Evolutionary conservation across 2,113 vertebrate species (phyloP), one percentile per base, ranked within the genome.

Genomic region (Uria lomvia): DNA sequence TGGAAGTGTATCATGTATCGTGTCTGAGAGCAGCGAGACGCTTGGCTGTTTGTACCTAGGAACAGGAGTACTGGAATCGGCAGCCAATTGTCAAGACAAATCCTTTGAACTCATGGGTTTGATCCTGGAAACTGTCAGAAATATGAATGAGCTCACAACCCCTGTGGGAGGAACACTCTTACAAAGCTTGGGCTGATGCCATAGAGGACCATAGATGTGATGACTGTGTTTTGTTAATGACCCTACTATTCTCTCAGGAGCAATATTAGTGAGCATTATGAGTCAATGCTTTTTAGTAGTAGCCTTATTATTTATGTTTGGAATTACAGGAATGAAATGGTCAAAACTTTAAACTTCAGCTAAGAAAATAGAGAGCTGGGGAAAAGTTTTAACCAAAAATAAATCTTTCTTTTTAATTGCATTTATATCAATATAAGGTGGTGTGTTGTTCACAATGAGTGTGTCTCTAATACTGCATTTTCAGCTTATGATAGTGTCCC

Each of bases 141-240:
- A 60, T 53, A 40, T 93, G 58, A 92, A 87, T 91, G 90, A 94
- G 30, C 49, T 96, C 70, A 91, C 50, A 90, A 81, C 0, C 43
- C 90, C 77, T 71, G 65, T 74, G 87, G 74, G 90, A 95, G 77
- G 75, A 90, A 82, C 30, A 76, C 43, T 85, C 23, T 80, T 70
- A 91, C 43, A 91, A 81, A 96, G 36, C 52, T 88, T 96, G 89
- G 92, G 49, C 18, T 86, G 77, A 13, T 91, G 93, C 90, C 93
- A 88, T 75, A 6, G 2, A 91, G 30, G 66, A 78, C 58, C 77
- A 72, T 42, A 75, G 49, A 87, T 4, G 6, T 45, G 60, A 94
- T 73, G 76, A 56, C 52, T 93, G 60, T 72, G 29, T 68, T 94
- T 94, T 87, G 42, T 86, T 82, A 93, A 96, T 91, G 66, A 90